Evolutionary conservation across 2,888 invertebrate species (phyloP), one percentile per base, ranked within the genome.

Genomic region (Seira sanloemensis): DNA sequence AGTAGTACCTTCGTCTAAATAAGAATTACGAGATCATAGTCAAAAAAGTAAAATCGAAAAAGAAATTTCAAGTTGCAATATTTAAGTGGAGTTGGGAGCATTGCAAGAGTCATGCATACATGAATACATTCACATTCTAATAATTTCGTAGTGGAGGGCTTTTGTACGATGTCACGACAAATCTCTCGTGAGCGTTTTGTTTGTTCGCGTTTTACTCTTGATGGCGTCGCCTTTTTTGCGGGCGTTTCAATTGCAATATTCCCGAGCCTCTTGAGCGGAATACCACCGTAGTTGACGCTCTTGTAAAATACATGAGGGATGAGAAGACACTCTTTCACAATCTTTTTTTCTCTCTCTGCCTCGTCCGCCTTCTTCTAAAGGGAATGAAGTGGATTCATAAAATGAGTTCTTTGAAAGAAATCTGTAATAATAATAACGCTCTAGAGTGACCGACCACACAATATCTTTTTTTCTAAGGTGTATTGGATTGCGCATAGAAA

Each of bases 21-120:
- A 74, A 81, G 71, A 81, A 75, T 81, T 81, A 81, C 81, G 75
- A 81, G 75, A 81, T 80, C 80, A 37, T 12, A 37, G 4, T 37
- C 37, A 37, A 37, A 37, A n/a, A n/a, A n/a, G n/a, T n/a, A n/a
- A n/a, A n/a, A n/a, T n/a, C n/a, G 50, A 16, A n/a, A 46, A 54
- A 12, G 23, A 72, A 66, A 37, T 78, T 50, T 69, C 69, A 69
- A 78, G 78, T 78, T 78, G 58, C 67, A 25, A 9, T 58, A 37
- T 37, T 37, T 37, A 37, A 37, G 62, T 37, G 78, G 62, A 71
- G 62, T 37, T n/a, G 37, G 37, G 37, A 37, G 37, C 37, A 37
- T 37, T 12, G 37, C 37, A 37, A 37, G 37, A 37, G 37, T 4
- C 37, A 37, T 37, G 37, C 37, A 37, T n/a, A n/a, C n/a, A n/a